Conservation (phyloP, 2,113 vertebrate genomes). For the Ifrita kowaldi region DNA sequence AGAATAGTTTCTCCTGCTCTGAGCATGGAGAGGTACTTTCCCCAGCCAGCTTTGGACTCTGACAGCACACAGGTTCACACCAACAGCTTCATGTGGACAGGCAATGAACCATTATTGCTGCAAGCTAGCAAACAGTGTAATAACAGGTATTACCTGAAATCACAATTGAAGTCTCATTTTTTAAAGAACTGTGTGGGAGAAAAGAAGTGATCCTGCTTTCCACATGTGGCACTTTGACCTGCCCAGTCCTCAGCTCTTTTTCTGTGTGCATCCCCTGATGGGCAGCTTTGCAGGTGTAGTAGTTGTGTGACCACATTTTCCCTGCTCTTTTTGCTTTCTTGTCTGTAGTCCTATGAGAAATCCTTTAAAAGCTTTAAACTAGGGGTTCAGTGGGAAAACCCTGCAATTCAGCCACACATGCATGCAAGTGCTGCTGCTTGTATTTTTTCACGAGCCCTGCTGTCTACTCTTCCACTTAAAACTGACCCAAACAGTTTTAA, state of each 20-base stretch:
- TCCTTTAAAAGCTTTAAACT: background rate
- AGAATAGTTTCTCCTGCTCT: background rate
- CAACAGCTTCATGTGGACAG: background rate
- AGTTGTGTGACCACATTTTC: background rate
- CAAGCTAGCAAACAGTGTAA: background rate
- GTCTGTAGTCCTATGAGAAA: background rate
- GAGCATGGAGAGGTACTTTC: background rate
- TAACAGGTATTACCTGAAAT: background rate
- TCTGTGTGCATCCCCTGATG: background rate
- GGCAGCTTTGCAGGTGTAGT: background rate
- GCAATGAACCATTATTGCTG: background rate
- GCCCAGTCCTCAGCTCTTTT: background rate
- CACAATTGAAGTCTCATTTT: background rate
- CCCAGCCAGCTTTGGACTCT: background rate
- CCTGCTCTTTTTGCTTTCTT: background rate
- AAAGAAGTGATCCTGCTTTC: background rate
- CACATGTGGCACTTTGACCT: rapidly evolving
- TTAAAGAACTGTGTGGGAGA: background rate
- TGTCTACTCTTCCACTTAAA: background rate
- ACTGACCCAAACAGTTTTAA: background rate
- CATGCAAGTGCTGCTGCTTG: background rate
- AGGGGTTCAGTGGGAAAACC: background rate
- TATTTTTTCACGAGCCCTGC: background rate
- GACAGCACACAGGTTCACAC: background rate
- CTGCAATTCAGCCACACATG: background rate